Conservation (phyloP, 2,797 vertebrate species). For the Gephyroberyx darwinii region DNA sequence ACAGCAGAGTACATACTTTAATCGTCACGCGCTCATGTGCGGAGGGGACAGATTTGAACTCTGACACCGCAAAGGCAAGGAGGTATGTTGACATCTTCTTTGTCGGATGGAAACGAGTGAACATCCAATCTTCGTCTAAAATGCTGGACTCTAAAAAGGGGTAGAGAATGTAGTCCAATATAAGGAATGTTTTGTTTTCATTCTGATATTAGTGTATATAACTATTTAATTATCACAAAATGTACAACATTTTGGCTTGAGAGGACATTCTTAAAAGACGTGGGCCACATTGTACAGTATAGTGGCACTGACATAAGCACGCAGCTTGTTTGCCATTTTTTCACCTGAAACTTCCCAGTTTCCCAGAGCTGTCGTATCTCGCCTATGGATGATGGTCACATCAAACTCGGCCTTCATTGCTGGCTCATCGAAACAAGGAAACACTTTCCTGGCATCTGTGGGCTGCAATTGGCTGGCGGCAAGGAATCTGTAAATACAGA, state of each 20-base stretch:
- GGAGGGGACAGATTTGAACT: accelerated
- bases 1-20: conserved; percentile 55
- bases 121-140: conserved; percentile 57
- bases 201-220: neutral
- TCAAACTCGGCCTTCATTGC: conserved; percentile 81
- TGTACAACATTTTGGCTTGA: too few relatives aligned
- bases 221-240: neutral
- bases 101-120: conserved; percentile 63
- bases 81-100: conserved; percentile 82
- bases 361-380: conserved; percentile 17
- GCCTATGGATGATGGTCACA: conserved; percentile 76
- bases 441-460: conserved; percentile 74
- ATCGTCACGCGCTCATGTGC: neutral
- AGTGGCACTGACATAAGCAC: too few relatives aligned
- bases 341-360: conserved; percentile 25
- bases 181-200: neutral
- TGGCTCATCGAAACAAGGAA: conserved; percentile 87
- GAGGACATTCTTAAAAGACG: too few relatives aligned
- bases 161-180: conserved; percentile 5
- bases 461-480: conserved; percentile 75
- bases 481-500: conserved; percentile 69
- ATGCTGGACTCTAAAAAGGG: neutral
- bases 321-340: neutral
- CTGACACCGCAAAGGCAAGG: conserved; percentile 75
- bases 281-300: too few relatives aligned